phyloP scores from a whole-genome alignment of 2,113 vertebrate species.

The Lonchura striata region DNA sequence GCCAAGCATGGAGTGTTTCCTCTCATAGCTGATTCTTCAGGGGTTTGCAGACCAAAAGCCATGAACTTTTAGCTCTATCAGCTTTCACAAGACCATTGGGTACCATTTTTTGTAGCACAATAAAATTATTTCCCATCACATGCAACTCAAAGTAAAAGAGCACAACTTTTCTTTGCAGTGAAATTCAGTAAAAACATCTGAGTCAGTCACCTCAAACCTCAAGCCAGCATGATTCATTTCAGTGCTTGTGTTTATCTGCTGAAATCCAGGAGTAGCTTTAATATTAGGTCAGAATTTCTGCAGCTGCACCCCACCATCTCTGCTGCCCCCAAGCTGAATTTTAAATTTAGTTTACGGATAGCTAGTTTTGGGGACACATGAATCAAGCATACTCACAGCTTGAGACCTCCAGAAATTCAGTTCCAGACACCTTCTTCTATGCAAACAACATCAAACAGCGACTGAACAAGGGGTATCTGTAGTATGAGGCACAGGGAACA shows the following conservation, averaged over 20 bases:
- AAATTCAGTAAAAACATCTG: neutral
- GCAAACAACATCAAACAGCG: neutral
- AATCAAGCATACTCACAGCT: neutral
- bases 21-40: neutral
- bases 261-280: neutral
- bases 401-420: neutral
- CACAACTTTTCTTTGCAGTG: neutral
- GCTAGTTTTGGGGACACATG: neutral
- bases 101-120: neutral
- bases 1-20: neutral
- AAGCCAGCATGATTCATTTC: neutral
- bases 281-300: neutral
- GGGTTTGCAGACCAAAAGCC: neutral
- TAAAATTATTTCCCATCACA: neutral
- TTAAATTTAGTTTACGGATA: neutral
- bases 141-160: neutral
- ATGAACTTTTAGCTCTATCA: neutral
- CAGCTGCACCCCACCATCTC: neutral
- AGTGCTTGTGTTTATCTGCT: neutral
- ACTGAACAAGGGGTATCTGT: neutral
- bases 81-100: neutral
- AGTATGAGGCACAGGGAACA: neutral
- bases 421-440: neutral
- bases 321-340: neutral
- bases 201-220: neutral